Base-by-base conservation (phyloP, 1,140 invertebrate genomes). In the Drepana arcuata region DNA sequence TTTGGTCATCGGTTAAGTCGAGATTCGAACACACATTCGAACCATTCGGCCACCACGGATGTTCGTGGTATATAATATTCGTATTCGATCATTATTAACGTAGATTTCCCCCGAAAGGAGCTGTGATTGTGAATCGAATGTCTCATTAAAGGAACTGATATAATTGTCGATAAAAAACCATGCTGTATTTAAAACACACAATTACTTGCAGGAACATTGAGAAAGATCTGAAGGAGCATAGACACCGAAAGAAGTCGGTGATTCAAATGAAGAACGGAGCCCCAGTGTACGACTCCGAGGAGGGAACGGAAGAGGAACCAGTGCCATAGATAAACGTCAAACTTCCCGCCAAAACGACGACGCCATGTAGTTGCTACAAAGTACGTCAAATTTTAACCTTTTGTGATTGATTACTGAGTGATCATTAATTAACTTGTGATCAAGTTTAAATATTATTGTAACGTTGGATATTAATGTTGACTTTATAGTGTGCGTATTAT, bases 181-280 rank as follows among this genome's bases (percentile, higher is more conserved):
- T n/a, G n/a, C n/a, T n/a, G n/a, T n/a, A n/a, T n/a, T n/a, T n/a
- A n/a, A n/a, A n/a, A n/a, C n/a, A n/a, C n/a, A n/a, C n/a, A n/a
- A n/a, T n/a, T 23, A 14, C 37, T 56, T 59, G 7, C 57, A 84
- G 83, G 48, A 74, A 72, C 47, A 69, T 84, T 16, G 79, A 84
- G 21, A 81, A 80, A 49, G 78, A 82, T 38, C 55, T 75, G 41
- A 84, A 80, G 45, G 80, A 84, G 37, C 66, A 70, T 21, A 66
- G 81, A 55, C 80, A 84, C 44, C 71, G 83, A 31, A 84, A 84
- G 61, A 83, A 82, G 49, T 84, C 83, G 1, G 83, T 84, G 9
- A 84, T 84, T 27, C 83, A 84, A 56, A 80, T 84, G 83, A 82
- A 80, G 41, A 80, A 84, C 45, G 83, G 83, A 23, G 81, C 79